phyloP scores from a whole-genome alignment of 2,888 invertebrate species.

The Drosophila dives region DNA sequence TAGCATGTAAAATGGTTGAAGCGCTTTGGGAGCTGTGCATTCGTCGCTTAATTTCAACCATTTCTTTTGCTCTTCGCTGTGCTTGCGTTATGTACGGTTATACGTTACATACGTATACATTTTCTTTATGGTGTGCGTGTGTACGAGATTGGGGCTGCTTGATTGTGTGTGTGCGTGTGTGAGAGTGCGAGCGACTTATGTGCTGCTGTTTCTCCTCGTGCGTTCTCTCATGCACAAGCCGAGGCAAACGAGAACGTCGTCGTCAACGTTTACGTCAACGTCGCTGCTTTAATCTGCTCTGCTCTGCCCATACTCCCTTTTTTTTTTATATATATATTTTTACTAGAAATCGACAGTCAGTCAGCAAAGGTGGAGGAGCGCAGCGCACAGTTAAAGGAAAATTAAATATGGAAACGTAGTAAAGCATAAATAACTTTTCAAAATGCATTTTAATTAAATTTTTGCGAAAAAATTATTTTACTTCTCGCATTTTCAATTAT shows the following conservation, averaged over 20 bases:
- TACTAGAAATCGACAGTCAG: constrained; percentile 49
- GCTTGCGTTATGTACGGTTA: constrained; percentile 57
- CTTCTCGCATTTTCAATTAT: constrained; percentile 3
- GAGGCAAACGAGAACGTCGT: constrained; percentile 37
- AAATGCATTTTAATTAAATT: background rate
- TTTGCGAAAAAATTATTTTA: background rate
- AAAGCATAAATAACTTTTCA: background rate
- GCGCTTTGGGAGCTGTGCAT: constrained; percentile 49
- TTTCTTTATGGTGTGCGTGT: constrained; percentile 33
- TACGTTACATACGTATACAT: constrained; percentile 34
- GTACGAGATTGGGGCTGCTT: constrained; percentile 54
- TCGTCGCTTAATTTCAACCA: constrained; percentile 48
- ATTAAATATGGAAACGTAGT: constrained; percentile 20
- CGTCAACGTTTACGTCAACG: constrained; percentile 20
- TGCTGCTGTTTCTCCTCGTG: constrained; percentile 65
- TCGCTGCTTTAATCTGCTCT: constrained; percentile 28
- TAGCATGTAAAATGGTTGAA: constrained; percentile 36
- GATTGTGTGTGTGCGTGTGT: constrained; percentile 34
- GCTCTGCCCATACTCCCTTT: constrained; percentile 47
- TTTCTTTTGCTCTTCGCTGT: constrained; percentile 54
- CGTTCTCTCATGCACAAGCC: constrained; percentile 65
- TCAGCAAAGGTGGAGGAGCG: constrained; percentile 26
- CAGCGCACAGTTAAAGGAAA: constrained; percentile 15
- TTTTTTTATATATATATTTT: constrained; percentile 6
- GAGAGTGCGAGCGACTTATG: constrained; percentile 45